Percentiles rank a stretch among this genome's conserved stretches.
These are phyloP conservation scores for Belgica antarctica DNA, from an alignment of 2,888 invertebrate species.

Conservation along the genomic window DNA sequence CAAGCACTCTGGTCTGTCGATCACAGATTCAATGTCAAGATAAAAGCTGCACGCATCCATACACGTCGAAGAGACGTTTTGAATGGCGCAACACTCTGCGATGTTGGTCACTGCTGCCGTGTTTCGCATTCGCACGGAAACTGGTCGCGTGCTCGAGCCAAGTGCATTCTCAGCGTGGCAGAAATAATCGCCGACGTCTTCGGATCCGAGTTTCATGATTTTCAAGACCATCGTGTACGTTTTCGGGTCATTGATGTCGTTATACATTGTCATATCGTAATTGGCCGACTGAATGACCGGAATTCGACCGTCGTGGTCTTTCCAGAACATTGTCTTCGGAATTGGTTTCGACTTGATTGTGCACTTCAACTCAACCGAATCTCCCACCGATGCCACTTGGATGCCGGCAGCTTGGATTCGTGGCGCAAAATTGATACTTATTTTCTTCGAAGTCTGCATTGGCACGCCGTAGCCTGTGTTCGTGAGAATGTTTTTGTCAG, in stretches of 20 bases:
- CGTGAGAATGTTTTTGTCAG: neutral
- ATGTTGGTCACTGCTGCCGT: slow-evolving; percentile 66
- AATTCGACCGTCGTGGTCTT: slow-evolving; percentile 69
- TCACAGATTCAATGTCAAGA: slow-evolving; percentile 77
- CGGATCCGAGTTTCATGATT: slow-evolving; percentile 68
- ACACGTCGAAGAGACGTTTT: slow-evolving; percentile 75
- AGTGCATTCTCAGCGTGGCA: slow-evolving; percentile 83
- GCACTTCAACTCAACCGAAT: slow-evolving; percentile 74
- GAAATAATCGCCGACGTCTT: slow-evolving; percentile 76
- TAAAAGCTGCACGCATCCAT: slow-evolving; percentile 82
- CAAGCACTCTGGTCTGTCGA: slow-evolving; percentile 76
- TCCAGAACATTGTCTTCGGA: slow-evolving; percentile 79
- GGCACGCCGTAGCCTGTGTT: slow-evolving; percentile 67
- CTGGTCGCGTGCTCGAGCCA: slow-evolving; percentile 69
- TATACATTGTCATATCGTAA: slow-evolving; percentile 63
- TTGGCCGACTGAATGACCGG: slow-evolving; percentile 77
- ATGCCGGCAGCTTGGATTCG: slow-evolving; percentile 74
- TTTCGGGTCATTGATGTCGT: slow-evolving; percentile 65
- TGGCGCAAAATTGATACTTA: slow-evolving; percentile 77
- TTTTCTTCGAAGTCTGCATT: slow-evolving; percentile 77
- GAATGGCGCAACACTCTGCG: slow-evolving; percentile 75
- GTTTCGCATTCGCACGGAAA: slow-evolving; percentile 69
- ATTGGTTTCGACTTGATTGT: slow-evolving; percentile 74
- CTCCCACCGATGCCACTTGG: slow-evolving; percentile 73
- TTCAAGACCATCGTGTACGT: slow-evolving; percentile 72